Evolutionary conservation across 1,140 invertebrate species (phyloP).

Genomic region (Solenopsis invicta): DNA sequence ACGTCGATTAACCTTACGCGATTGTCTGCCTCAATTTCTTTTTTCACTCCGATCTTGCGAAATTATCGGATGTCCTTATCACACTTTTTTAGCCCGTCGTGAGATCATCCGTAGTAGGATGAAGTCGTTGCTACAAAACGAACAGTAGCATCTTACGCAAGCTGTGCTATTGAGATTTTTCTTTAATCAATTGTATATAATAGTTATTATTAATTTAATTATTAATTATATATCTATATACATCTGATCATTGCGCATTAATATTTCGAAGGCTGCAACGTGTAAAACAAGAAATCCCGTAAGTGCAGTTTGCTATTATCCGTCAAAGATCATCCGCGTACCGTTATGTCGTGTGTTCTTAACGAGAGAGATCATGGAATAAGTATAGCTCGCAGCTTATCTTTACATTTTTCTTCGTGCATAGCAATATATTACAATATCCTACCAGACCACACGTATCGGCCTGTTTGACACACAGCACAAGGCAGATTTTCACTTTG

Average conservation of each 20-base stretch:
- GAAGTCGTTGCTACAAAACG: not conserved
- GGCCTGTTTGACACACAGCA: not conserved
- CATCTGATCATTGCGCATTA: not conserved
- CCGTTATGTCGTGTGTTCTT: not conserved
- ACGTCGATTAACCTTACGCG: conserved; percentile 49
- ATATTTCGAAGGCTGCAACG: not conserved
- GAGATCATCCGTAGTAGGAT: not conserved
- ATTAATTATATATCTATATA: not conserved
- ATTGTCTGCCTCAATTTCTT: conserved; percentile 31
- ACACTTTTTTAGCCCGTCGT: not conserved
- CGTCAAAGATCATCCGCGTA: not conserved
- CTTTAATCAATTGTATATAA: conserved; percentile 24
- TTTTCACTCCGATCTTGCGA: conserved; percentile 17
- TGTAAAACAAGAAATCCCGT: not conserved
- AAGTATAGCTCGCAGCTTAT: conserved; percentile 17
- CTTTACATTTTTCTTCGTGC: not conserved
- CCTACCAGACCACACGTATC: not conserved
- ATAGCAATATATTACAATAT: not conserved
- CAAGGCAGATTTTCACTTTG: conserved; percentile 21
- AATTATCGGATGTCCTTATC: conserved; percentile 46
- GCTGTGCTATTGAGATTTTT: not conserved
- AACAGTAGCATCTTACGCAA: not conserved
- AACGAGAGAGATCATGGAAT: not conserved
- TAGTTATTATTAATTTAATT: not conserved
- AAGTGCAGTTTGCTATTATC: not conserved